Percentiles rank a stretch among this genome's conserved stretches.
Evolutionary conservation across 2,797 vertebrate genomes (phyloP).

Genomic region (Hemibagrus guttatus): DNA sequence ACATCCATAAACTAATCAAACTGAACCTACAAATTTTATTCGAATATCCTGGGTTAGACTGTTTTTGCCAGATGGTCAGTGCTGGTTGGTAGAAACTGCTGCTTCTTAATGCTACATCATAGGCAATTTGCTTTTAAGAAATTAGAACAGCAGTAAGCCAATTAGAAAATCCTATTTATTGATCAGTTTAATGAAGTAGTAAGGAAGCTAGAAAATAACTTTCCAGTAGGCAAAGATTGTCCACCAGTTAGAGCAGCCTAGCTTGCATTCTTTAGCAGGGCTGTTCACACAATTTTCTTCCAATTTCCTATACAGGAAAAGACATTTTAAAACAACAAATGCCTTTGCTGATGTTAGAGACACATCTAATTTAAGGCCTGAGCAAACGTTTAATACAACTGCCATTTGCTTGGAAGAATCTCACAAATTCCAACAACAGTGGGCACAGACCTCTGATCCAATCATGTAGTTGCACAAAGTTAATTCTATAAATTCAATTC

Average conservation of each 20-base stretch:
- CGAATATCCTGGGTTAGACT: not conserved
- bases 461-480: not conserved
- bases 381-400: not conserved
- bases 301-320: not conserved
- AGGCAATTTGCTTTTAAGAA: not conserved
- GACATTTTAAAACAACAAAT: not conserved
- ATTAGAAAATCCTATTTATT: not conserved
- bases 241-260: not conserved
- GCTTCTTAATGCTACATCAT: not conserved
- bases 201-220: not conserved
- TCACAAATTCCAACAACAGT: not conserved
- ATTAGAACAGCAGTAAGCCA: not conserved
- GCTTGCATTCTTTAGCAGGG: not conserved
- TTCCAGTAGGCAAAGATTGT: not conserved
- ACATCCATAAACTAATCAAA: not conserved
- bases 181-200: not conserved
- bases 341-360: no score
- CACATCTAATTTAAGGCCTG: not conserved
- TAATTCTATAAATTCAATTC: not conserved
- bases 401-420: not conserved
- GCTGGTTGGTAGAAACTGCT: not conserved
- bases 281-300: not conserved
- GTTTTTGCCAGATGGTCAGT: not conserved
- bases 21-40: not conserved
- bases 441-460: not conserved